phyloP scores from a whole-genome alignment of 1,140 invertebrate species.

The Drosophila ananassae region DNA sequence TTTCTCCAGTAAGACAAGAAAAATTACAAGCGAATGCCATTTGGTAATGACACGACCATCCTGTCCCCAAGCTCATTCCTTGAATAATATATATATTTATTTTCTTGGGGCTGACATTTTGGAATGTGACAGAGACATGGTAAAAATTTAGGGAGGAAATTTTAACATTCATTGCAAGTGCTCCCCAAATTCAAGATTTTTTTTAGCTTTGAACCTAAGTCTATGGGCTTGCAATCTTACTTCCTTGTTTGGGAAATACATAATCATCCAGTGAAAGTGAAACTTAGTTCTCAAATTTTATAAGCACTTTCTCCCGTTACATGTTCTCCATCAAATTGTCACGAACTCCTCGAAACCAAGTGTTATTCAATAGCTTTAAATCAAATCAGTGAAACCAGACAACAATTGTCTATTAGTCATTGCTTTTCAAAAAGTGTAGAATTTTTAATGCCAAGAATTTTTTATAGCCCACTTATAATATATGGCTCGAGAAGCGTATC shows the following conservation, averaged over 20 bases:
- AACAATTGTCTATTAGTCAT: slow-evolving; percentile 5
- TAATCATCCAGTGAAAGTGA: slow-evolving; percentile 19
- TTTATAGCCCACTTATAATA: neutral
- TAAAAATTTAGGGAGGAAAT: slow-evolving; percentile 13
- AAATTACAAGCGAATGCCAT: slow-evolving; percentile 43
- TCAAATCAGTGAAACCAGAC: slow-evolving; percentile 6
- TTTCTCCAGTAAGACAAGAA: slow-evolving; percentile 21
- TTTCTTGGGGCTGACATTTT: slow-evolving; percentile 17
- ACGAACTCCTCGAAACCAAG: slow-evolving; percentile 22
- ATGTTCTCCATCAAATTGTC: slow-evolving; percentile 6
- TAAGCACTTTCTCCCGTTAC: neutral
- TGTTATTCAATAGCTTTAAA: neutral
- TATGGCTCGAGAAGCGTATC: neutral
- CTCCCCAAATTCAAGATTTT: slow-evolving; percentile 4
- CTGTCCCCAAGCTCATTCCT: slow-evolving; percentile 23
- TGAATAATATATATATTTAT: slow-evolving; percentile 7
- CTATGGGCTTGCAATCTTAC: neutral
- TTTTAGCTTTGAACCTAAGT: neutral
- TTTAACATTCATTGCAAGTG: slow-evolving; percentile 20
- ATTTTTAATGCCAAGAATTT: neutral
- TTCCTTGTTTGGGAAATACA: slow-evolving; percentile 1
- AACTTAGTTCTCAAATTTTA: neutral
- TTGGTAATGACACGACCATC: slow-evolving; percentile 38
- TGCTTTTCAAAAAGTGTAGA: neutral
- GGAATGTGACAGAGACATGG: slow-evolving; percentile 38